Evolutionary conservation across 2,797 vertebrate genomes (phyloP).

Genomic region (Enoplosus armatus): DNA sequence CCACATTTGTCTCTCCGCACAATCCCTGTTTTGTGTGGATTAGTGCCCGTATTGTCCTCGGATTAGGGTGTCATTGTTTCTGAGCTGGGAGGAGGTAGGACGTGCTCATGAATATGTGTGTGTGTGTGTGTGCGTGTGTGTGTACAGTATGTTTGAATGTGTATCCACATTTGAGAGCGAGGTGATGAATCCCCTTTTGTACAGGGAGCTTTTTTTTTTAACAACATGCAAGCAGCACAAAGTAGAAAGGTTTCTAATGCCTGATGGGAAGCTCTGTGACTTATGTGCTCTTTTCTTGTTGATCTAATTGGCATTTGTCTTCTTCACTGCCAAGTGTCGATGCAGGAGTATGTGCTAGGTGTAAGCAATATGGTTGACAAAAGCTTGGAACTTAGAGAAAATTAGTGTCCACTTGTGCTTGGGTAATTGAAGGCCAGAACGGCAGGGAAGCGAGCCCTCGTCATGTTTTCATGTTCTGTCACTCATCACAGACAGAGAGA

Average conservation of each 20-base stretch:
- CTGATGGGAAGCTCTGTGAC: conserved; percentile 28
- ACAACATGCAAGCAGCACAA: conserved; percentile 12
- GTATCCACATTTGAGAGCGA: conserved; percentile 33
- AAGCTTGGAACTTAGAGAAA: conserved; percentile 14
- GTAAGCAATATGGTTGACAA: conserved; percentile 18
- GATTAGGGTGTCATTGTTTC: conserved; percentile 81
- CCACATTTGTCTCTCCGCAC: conserved; percentile 66
- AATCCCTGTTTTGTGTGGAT: conserved; percentile 81
- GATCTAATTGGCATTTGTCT: conserved; percentile 50
- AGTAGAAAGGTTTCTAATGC: conserved; percentile 6
- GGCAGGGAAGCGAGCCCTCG: conserved; percentile 13
- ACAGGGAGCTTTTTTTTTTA: conserved; percentile 5
- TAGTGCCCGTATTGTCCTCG: conserved; percentile 76
- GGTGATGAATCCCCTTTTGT: conserved; percentile 49
- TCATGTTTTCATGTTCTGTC: conserved; percentile 34
- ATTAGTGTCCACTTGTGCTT: conserved; percentile 27
- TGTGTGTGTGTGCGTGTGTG: not conserved
- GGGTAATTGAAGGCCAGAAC: conserved; percentile 28
- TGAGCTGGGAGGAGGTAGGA: conserved; percentile 56
- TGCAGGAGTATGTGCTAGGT: not conserved
- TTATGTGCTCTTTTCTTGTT: conserved; percentile 18
- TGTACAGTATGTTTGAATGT: conserved; percentile 34
- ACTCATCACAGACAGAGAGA: conserved; percentile 4
- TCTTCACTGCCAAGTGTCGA: conserved; percentile 34
- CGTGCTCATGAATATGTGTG: conserved; percentile 27